Base-by-base conservation (phyloP, 2,888 invertebrate species). In the Tinea pellionella region DNA sequence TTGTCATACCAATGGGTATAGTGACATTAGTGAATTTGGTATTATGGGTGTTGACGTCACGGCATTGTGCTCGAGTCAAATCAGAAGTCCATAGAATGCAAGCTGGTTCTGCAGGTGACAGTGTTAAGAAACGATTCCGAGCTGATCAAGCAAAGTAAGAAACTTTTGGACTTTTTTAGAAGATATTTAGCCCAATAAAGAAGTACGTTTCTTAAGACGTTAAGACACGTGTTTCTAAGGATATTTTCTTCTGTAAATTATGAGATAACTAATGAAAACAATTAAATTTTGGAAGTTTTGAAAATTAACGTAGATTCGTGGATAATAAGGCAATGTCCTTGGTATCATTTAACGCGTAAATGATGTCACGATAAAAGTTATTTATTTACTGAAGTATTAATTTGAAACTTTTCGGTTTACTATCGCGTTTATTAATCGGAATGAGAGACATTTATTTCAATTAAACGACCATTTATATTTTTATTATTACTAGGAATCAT, bases 21-120 rank as follows among this genome's bases (percentile, higher is more conserved):
- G 86, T 92, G 65, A 88, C 92, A 42, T 77, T 89, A 29, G 81
- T 89, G n/a, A 94, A 94, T 74, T 81, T 91, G 55, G 75, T 91
- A 16, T 80, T 94, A 13, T 94, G 94, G 80, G 75, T 90, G 62
- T 77, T 92, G 65, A 94, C 94, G 0, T 88, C 92, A 1, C 78
- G 89, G 9, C 91, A 93, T 68, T 94, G 93, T 69, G 90, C 90
- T 64, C 89, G 89, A 65, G 92, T 94, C 2, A 94, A 94, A 77
- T 90, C 90, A 0, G 94, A 94, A 77, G 92, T 94, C 65, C 90
- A 89, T 64, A 89, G 90, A 19, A 89, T 93, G 80, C 91, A 91
- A 66, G 91, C 91, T 37, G 89, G 90, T 0, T 90, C 90, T 42
- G 82, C 88, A 8, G 88, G 89, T 3, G 92, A 90, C 59, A 85